Evolutionary conservation across 2,888 invertebrate genomes (phyloP), one percentile per base, ranked within the genome.

Genomic region (Omphaloscelis lunosa): DNA sequence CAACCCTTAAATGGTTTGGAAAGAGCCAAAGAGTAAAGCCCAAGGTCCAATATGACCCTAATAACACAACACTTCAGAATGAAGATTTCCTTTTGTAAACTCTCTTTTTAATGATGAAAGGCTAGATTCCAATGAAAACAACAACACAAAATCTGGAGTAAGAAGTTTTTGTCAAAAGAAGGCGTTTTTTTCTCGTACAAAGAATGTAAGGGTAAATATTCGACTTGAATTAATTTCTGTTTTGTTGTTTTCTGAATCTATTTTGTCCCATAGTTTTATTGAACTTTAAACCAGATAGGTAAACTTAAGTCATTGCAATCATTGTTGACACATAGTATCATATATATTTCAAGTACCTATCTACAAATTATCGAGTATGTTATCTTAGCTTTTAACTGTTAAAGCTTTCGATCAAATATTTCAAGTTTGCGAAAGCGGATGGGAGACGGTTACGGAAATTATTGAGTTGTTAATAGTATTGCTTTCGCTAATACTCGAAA

Each of bases 401-500:
- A 29, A 63, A 75, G 51, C n/a, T 69, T 77, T 63, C 62, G 62
- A 82, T n/a, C 23, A 53, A 51, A 51, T 51, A 27, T 45, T 34
- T 48, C 48, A 62, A 74, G 62, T n/a, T 75, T 77, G 68, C 67
- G 62, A 82, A 65, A 77, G 56, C 72, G 63, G 41, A 62, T 69
- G 58, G 29, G 23, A 61, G 67, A 51, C n/a, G 56, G 0, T 67
- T 45, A 81, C 81, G 77, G 77, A 72, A 59, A 78, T 78, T 59
- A 66, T 53, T n/a, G 70, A 27, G 34, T 63, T 12, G 62, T 78
- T 82, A 61, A 82, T 69, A 66, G 70, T 53, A 56, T 67, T 58
- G 70, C 85, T 82, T 84, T 84, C 82, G 78, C 74, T 72, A 58
- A 73, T 67, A 78, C 45, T 48, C 29, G 45, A 81, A 66, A 63